Evolutionary conservation across 2,888 invertebrate genomes (phyloP).

Genomic region (Reticulitermes lucifugus): DNA sequence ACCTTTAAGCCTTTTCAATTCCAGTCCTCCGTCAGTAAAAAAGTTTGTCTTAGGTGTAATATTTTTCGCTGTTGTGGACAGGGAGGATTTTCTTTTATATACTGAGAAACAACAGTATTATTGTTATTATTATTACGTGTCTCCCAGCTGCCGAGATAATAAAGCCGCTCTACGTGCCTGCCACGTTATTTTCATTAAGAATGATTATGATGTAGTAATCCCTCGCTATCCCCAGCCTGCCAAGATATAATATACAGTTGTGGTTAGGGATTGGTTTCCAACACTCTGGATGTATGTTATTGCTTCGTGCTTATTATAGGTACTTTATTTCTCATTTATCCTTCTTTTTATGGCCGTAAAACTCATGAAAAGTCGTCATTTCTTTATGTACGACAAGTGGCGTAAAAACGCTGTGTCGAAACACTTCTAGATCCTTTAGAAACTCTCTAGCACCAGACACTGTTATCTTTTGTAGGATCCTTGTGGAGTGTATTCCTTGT

Average conservation of each 20-base stretch:
- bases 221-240: not conserved
- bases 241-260: not conserved
- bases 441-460: too few species aligned
- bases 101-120: not conserved
- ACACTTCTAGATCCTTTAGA: too few species aligned
- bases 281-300: not conserved
- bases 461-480: too few species aligned
- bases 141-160: not conserved
- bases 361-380: not conserved
- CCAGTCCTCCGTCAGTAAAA: too few species aligned
- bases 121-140: not conserved
- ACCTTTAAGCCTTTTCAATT: too few species aligned
- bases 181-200: constrained; percentile 28
- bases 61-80: not conserved
- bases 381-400: not conserved
- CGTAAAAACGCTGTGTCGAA: too few species aligned
- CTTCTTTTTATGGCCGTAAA: not conserved
- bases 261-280: not conserved
- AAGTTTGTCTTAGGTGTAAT: not conserved
- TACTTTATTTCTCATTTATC: constrained; percentile 37
- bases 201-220: constrained; percentile 32
- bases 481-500: too few species aligned
- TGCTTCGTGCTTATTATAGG: not conserved
- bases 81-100: not conserved
- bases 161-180: not conserved